Conservation (phyloP, 2,797 vertebrate genomes). For the Acrossocheilus fasciatus region DNA sequence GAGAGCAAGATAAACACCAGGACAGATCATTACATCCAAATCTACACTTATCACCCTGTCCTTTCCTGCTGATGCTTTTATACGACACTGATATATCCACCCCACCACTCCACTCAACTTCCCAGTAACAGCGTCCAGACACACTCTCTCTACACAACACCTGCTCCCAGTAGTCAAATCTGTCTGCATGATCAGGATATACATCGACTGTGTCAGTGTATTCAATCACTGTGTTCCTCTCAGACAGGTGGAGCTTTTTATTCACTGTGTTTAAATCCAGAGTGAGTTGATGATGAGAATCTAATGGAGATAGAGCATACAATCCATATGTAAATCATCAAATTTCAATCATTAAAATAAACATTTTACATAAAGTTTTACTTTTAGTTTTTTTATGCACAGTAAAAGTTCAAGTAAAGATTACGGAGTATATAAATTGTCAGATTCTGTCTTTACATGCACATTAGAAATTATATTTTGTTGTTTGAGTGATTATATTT, state of each 20-base stretch:
- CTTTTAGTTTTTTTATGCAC: not conserved
- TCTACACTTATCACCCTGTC: too few relatives aligned
- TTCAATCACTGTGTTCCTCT: not conserved
- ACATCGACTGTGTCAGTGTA: accelerated
- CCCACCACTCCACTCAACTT: too few relatives aligned
- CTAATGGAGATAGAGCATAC: not conserved
- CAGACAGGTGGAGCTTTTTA: not conserved
- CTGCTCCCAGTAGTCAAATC: accelerated
- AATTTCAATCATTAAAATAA: not conserved
- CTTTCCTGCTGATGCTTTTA: too few relatives aligned
- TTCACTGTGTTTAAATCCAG: not conserved
- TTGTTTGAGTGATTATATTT: too few relatives aligned
- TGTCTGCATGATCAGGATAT: conserved; percentile 1
- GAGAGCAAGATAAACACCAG: too few relatives aligned
- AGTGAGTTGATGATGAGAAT: not conserved
- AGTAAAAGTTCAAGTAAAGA: not conserved
- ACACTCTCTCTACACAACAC: conserved; percentile 3
- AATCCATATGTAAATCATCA: not conserved
- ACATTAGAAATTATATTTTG: not conserved
- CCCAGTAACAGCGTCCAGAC: too few relatives aligned
- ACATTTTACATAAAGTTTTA: not conserved
- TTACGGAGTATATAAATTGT: not conserved
- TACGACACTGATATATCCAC: too few relatives aligned
- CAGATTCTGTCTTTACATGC: not conserved
- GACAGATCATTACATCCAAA: too few relatives aligned